These are phyloP conservation scores for Mycteria americana DNA, from an alignment of 2,797 vertebrate genomes.

Conservation along the genomic window DNA sequence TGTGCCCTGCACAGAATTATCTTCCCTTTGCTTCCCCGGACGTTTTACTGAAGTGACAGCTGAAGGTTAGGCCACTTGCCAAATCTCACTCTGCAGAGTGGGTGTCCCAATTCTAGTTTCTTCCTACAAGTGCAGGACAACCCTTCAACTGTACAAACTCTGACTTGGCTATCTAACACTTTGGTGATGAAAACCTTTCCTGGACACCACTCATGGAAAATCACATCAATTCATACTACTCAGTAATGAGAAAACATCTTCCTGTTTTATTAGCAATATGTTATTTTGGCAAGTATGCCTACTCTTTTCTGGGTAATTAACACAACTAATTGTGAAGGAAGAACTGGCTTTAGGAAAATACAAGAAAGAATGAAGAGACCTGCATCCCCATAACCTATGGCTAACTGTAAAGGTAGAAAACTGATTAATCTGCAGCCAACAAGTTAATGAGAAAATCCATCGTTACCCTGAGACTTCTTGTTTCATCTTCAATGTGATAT, in stretches of 20 bases:
- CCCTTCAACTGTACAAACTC: not conserved
- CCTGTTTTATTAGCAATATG: not conserved
- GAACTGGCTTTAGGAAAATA: not conserved
- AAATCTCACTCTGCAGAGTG: not conserved
- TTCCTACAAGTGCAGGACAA: not conserved
- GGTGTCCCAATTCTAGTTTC: not conserved
- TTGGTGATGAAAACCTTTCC: not conserved
- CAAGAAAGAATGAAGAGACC: not conserved
- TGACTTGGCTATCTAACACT: not conserved
- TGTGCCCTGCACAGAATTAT: not conserved
- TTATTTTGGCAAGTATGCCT: not conserved
- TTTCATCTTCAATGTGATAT: not conserved
- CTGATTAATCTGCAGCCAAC: not conserved
- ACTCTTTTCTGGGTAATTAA: constrained; percentile 13
- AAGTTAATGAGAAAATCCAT: not conserved
- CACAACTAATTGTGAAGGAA: not conserved
- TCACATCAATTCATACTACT: not conserved
- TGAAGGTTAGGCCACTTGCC: not conserved
- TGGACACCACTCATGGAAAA: not conserved
- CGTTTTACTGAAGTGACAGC: not conserved
- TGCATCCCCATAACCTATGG: not conserved
- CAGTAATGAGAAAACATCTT: not conserved
- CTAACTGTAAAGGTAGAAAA: not conserved
- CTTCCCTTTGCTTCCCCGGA: not conserved
- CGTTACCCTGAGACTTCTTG: not conserved